Conservation (phyloP, 35 echinoderm and acorn worm species). For the Holothuria glaberrima region DNA sequence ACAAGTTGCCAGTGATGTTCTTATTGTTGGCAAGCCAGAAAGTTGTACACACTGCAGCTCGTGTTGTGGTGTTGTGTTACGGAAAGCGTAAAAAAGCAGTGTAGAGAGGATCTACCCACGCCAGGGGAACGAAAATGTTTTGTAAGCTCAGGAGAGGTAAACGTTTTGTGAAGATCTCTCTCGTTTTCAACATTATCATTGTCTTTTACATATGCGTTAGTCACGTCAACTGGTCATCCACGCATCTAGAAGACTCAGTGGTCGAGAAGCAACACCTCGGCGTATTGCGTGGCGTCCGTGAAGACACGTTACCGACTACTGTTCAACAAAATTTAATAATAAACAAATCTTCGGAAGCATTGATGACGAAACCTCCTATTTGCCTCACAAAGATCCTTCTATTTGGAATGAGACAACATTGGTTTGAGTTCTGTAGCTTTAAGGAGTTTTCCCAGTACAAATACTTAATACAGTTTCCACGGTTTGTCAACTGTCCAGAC, state of each 20-base stretch:
- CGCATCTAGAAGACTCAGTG: too few relatives aligned
- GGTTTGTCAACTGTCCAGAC: background rate
- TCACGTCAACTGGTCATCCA: background rate
- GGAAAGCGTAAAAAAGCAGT: too few relatives aligned
- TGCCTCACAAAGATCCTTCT: background rate
- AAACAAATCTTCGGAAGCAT: too few relatives aligned
- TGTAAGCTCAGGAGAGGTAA: background rate
- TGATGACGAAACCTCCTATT: background rate
- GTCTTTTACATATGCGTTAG: background rate
- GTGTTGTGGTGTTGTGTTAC: too few relatives aligned
- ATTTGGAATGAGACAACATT: slow-evolving; percentile 17
- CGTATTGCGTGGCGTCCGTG: too few relatives aligned
- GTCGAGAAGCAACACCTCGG: background rate
- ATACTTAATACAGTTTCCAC: slow-evolving; percentile 13
- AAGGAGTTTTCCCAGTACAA: slow-evolving; percentile 31
- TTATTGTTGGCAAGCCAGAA: too few relatives aligned
- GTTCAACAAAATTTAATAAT: background rate
- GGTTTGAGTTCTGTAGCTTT: slow-evolving; percentile 33
- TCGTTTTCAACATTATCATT: slow-evolving; percentile 13
- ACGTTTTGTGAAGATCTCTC: background rate
- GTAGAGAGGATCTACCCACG: too few relatives aligned
- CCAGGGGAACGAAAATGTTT: background rate
- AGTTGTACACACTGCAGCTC: too few relatives aligned
- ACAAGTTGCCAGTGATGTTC: too few relatives aligned
- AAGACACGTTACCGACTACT: background rate